These are phyloP conservation scores for Drosophila arawakana DNA, from an alignment of 1,140 invertebrate genomes.

Conservation along the genomic window DNA sequence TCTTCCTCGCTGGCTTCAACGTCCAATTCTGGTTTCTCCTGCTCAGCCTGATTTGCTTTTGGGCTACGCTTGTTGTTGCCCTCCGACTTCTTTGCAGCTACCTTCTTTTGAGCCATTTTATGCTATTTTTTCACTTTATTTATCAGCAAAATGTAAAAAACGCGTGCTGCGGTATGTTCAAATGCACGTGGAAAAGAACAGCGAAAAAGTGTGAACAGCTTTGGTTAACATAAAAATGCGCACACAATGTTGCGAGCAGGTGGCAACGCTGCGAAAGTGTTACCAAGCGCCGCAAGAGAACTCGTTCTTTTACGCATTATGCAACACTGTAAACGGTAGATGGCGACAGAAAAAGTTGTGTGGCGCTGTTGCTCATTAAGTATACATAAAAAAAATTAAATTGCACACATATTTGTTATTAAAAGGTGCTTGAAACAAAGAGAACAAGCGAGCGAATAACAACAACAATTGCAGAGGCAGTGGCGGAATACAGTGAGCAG, in stretches of 20 bases:
- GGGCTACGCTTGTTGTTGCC: slow-evolving; percentile 41
- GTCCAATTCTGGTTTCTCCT: slow-evolving; percentile 44
- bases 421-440: slow-evolving; percentile 47
- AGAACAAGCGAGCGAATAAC: slow-evolving; percentile 27
- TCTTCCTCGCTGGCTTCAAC: slow-evolving; percentile 55
- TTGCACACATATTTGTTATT: slow-evolving; percentile 68
- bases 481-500: slow-evolving; percentile 40
- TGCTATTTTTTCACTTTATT: not conserved
- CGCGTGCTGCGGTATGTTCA: slow-evolving; percentile 33
- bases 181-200: slow-evolving; percentile 60
- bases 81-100: slow-evolving; percentile 41
- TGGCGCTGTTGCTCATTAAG: slow-evolving; percentile 63
- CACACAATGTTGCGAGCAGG: not conserved
- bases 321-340: slow-evolving; percentile 51
- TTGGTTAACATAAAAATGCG: not conserved
- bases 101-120: slow-evolving; percentile 63
- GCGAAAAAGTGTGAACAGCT: slow-evolving; percentile 11
- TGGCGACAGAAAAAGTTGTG: slow-evolving; percentile 51
- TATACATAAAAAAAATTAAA: slow-evolving; percentile 78
- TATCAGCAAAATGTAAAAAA: slow-evolving; percentile 6
- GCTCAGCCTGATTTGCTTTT: slow-evolving; percentile 47
- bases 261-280: slow-evolving; percentile 27
- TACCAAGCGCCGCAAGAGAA: slow-evolving; percentile 12
- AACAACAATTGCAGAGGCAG: slow-evolving; percentile 13
- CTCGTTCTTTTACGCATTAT: slow-evolving; percentile 22